Percentiles rank a stretch among this genome's conserved stretches.
Evolutionary conservation across 2,888 invertebrate species (phyloP).

Genomic region (Torymus tubicola): DNA sequence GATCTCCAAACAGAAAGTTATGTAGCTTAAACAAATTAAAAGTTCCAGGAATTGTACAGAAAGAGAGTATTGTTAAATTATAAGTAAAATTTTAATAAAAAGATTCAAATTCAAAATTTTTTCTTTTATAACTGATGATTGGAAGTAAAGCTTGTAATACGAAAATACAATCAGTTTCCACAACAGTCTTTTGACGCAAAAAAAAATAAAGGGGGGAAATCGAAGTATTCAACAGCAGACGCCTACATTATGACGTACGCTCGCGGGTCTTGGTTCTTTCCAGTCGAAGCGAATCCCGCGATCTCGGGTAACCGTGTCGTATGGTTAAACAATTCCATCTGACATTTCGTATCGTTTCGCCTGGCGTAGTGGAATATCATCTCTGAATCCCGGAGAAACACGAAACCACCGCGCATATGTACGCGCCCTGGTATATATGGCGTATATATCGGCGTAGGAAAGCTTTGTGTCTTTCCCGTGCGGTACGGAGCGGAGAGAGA

Average conservation of each 20-base stretch:
- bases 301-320: conserved; percentile 3
- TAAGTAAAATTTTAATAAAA: too few relatives aligned
- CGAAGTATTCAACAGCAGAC: too few relatives aligned
- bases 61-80: too few relatives aligned
- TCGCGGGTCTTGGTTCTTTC: background rate
- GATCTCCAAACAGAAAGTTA: too few relatives aligned
- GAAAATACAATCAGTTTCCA: too few relatives aligned
- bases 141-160: too few relatives aligned
- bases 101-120: too few relatives aligned
- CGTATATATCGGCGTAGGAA: background rate
- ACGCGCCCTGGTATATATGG: background rate
- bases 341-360: conserved; percentile 17
- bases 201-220: too few relatives aligned
- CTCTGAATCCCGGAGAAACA: background rate
- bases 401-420: background rate
- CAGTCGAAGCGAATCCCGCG: background rate
- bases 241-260: background rate
- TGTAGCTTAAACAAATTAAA: too few relatives aligned
- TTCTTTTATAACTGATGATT: too few relatives aligned
- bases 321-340: conserved; percentile 24
- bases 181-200: too few relatives aligned
- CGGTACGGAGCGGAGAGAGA: background rate
- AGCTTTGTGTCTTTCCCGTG: conserved; percentile 19
- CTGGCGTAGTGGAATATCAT: conserved; percentile 9
- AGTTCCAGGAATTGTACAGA: too few relatives aligned